Evolutionary conservation across 2,888 invertebrate genomes (phyloP).

Genomic region (Pocota personata): DNA sequence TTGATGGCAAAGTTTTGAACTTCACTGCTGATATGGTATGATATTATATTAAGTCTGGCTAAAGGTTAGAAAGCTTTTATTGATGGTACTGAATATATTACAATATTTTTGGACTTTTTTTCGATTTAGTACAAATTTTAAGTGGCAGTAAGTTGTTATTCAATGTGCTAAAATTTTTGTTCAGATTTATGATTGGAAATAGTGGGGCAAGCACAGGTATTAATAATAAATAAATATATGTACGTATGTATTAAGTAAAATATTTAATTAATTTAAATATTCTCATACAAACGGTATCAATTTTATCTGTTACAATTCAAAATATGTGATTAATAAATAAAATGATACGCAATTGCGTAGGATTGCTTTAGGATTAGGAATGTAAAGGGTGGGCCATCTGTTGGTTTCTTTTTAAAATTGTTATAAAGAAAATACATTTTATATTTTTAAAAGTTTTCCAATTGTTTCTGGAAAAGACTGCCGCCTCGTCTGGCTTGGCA

Average conservation of each 20-base stretch:
- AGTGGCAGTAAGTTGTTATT: conserved; percentile 28
- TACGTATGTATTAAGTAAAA: too few relatives aligned
- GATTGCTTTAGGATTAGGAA: too few relatives aligned
- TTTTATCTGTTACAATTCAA: neutral
- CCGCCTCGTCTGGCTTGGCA: too few relatives aligned
- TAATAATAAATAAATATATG: neutral
- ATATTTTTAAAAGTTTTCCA: too few relatives aligned
- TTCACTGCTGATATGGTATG: conserved; percentile 39
- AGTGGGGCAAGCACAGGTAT: neutral
- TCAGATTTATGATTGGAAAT: neutral
- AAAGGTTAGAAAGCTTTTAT: neutral
- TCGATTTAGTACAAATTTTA: conserved; percentile 31
- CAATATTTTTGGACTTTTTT: neutral
- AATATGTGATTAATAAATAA: neutral
- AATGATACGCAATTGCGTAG: too few relatives aligned
- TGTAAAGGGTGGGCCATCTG: too few relatives aligned
- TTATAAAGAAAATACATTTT: too few relatives aligned
- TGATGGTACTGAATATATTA: conserved; percentile 6
- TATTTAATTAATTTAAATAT: neutral
- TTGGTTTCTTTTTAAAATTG: too few relatives aligned
- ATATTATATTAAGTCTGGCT: neutral
- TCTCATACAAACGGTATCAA: neutral
- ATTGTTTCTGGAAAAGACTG: too few relatives aligned
- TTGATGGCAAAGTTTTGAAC: neutral
- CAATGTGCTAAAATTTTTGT: neutral